Evolutionary conservation across 2,113 vertebrate genomes (phyloP).

Genomic region (Electrona antarctica): DNA sequence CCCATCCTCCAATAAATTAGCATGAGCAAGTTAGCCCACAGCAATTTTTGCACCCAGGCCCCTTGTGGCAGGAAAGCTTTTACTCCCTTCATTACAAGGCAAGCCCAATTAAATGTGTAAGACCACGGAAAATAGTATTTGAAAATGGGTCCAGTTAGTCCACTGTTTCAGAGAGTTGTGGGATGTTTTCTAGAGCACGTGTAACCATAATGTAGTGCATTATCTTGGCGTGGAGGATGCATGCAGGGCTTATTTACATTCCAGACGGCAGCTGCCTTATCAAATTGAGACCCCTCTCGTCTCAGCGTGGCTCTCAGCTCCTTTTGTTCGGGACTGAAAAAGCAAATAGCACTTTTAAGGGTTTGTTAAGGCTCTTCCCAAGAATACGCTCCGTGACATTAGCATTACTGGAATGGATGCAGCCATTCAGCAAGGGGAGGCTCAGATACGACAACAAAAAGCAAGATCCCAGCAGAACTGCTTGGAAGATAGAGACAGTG

Average conservation of each 20-base stretch:
- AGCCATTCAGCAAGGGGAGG: too few species aligned
- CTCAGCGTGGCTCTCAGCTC: constrained; percentile 13
- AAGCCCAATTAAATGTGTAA: not conserved
- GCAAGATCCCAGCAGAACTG: not conserved
- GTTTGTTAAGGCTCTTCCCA: constrained; percentile 14
- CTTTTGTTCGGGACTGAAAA: constrained; percentile 15
- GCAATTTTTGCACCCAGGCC: too few species aligned
- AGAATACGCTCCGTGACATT: constrained; percentile 11
- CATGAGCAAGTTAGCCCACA: too few species aligned
- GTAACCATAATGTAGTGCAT: not conserved
- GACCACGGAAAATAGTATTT: not conserved
- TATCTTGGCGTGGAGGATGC: not conserved
- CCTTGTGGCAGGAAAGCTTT: too few species aligned
- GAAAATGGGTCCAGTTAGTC: not conserved
- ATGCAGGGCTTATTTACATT: constrained; percentile 44
- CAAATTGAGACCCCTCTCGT: constrained; percentile 26
- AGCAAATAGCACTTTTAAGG: constrained; percentile 20
- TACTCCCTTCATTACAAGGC: not conserved
- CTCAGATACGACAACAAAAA: not conserved
- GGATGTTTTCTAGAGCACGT: constrained; percentile 6
- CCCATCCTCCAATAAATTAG: too few species aligned
- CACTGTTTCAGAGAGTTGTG: not conserved
- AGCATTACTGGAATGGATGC: not conserved
- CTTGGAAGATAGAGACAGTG: too few species aligned
- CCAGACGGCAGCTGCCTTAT: constrained; percentile 37